phyloP scores from a whole-genome alignment of 2,888 invertebrate species.

The Xiphydria camelus region DNA sequence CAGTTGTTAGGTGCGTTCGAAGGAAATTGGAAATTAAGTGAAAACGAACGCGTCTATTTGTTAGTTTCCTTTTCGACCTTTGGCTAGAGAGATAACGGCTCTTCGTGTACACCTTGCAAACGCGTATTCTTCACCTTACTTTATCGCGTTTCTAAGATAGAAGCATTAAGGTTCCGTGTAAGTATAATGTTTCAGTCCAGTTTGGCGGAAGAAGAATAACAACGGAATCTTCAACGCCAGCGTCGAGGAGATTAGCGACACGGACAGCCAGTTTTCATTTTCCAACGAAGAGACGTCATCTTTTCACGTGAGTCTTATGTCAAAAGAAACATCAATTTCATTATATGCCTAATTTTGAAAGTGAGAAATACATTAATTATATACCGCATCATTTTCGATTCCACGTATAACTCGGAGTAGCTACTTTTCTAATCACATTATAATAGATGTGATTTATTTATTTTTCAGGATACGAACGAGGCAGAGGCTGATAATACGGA shows the following conservation, averaged over 20 bases:
- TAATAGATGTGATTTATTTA: conserved; percentile 7
- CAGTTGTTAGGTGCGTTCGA: too few species aligned
- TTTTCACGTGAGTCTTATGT: conserved; percentile 40
- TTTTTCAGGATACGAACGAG: conserved; percentile 46
- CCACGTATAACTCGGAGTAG: too few species aligned
- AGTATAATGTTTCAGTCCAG: conserved; percentile 50
- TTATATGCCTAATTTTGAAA: background rate
- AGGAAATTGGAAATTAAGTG: too few species aligned
- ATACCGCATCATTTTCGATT: too few species aligned
- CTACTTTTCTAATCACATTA: too few species aligned
- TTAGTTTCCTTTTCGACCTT: too few species aligned
- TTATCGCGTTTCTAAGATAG: too few species aligned
- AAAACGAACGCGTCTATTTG: too few species aligned
- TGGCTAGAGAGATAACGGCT: too few species aligned
- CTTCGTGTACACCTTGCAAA: too few species aligned
- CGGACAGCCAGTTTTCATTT: conserved; percentile 55
- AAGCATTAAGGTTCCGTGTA: background rate
- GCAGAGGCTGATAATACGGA: conserved; percentile 49
- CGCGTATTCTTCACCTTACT: background rate
- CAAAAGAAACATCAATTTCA: conserved; percentile 1
- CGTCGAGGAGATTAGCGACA: conserved; percentile 52
- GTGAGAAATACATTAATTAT: background rate
- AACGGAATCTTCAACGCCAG: conserved; percentile 50
- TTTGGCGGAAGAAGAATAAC: conserved; percentile 55
- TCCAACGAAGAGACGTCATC: conserved; percentile 54